phyloP scores from a whole-genome alignment of 2,113 vertebrate genomes.

The Campylomormyrus numenius region DNA sequence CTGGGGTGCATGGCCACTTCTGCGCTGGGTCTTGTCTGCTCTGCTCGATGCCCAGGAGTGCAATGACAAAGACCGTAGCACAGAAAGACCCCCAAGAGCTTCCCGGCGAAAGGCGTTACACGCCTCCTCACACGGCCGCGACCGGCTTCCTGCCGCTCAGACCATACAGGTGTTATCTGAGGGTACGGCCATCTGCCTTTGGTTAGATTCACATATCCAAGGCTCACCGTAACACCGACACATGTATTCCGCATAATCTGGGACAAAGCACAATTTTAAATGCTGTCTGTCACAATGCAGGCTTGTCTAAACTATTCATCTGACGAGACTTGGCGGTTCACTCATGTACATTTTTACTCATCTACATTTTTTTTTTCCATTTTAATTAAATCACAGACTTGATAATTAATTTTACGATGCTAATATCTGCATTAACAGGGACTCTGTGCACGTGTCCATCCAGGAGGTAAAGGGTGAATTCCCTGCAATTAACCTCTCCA shows the following conservation, averaged over 20 bases:
- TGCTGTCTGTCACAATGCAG: background rate
- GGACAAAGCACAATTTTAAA: background rate
- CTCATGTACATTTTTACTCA: background rate
- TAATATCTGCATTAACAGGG: background rate
- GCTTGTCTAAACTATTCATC: background rate
- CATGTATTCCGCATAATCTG: background rate
- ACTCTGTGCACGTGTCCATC: background rate
- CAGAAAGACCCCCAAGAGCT: constrained; percentile 38
- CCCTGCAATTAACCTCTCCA: background rate
- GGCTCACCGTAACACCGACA: background rate
- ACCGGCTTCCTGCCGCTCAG: constrained; percentile 38
- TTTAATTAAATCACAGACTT: constrained; percentile 9
- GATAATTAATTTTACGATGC: background rate
- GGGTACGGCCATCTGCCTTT: background rate
- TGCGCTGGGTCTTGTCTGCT: constrained; percentile 48
- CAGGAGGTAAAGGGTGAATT: background rate
- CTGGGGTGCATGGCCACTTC: constrained; percentile 39
- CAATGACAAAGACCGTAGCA: constrained; percentile 31
- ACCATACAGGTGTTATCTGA: background rate
- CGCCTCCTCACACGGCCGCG: constrained; percentile 42
- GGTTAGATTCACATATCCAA: background rate
- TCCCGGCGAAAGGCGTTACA: constrained; percentile 59
- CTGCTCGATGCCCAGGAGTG: constrained; percentile 43
- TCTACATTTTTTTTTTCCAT: background rate
- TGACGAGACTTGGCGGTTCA: background rate